Evolutionary conservation across 2,797 vertebrate species (phyloP), one percentile per base, ranked within the genome.

Genomic region (Triplophysa yarkandensis): DNA sequence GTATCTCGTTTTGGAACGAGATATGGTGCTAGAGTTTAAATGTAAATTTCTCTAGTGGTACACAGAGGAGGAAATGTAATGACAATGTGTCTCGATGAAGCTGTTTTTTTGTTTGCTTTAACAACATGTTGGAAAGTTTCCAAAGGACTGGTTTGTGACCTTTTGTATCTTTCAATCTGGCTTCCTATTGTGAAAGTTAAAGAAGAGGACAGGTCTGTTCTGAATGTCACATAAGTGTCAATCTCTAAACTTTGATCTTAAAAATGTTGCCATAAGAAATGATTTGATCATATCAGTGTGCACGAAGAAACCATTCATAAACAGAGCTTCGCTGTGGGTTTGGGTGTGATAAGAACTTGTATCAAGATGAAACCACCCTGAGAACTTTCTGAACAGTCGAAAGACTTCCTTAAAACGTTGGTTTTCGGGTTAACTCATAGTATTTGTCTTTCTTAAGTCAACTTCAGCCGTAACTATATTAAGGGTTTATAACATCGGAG

Each of bases 21-120:
- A n/a, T n/a, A n/a, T n/a, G n/a, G n/a, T n/a, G n/a, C n/a, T n/a
- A n/a, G n/a, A n/a, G n/a, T n/a, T n/a, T n/a, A n/a, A n/a, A n/a
- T 39, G 34, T 36, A 9, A 7, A 36, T 36, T 7, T 34, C 10
- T 34, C 1, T 39, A 39, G 13, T 9, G 9, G 3, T 30, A 81
- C 71, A 55, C 74, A 16, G 21, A 68, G 74, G 81, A 84, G 81
- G 81, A 85, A 83, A 58, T 64, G 61, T 39, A 85, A 87, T 84
- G 70, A 11, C 75, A 82, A 87, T 86, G 82, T 50, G 46, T 25
- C 0, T 57, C 81, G 81, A 83, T 81, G 48, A 60, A 1, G 2
- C 25, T 41, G 66, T 43, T 32, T 74, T 78, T 21, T 2, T 84
- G 85, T 88, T 89, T 73, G 86, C 74, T 86, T 85, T 90, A 80